Conservation (phyloP, 1,140 invertebrate genomes). For the Octopus bimaculoides region DNA sequence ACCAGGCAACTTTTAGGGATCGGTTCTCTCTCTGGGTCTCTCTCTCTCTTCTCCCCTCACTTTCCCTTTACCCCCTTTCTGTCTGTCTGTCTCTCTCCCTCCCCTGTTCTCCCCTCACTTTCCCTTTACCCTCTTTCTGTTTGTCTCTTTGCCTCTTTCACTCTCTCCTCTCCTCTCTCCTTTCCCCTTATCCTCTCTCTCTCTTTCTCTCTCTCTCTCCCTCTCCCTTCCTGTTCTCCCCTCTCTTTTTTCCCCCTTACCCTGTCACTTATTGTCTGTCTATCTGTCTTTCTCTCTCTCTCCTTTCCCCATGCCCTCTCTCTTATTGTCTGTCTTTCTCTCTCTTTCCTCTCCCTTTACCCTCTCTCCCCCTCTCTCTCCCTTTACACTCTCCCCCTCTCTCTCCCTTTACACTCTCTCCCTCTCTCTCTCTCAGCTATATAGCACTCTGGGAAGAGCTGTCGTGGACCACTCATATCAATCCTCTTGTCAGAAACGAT, state of each 20-base stretch:
- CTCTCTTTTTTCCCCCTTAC: too few species aligned
- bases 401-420: not conserved
- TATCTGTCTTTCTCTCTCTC: not conserved
- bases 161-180: not conserved
- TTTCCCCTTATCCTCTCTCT: not conserved
- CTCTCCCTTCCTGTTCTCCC: constrained; percentile 11
- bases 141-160: not conserved
- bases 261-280: not conserved
- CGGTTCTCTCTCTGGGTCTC: not conserved
- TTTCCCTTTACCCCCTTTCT: not conserved
- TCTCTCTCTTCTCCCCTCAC: not conserved
- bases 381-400: too few species aligned
- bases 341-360: not conserved
- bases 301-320: constrained; percentile 6
- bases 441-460: too few species aligned
- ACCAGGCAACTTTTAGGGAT: too few species aligned
- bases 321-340: constrained; percentile 8
- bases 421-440: too few species aligned
- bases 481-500: too few species aligned
- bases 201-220: not conserved
- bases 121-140: not conserved
- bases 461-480: too few species aligned
- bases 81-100: not conserved
- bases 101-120: not conserved
- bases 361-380: not conserved